A percentile compares a stretch with the other conserved stretches of the same genome.
These are phyloP conservation scores for Tamandua tetradactyla DNA, from an alignment of 2,797 vertebrate species.

Conservation along the genomic window DNA sequence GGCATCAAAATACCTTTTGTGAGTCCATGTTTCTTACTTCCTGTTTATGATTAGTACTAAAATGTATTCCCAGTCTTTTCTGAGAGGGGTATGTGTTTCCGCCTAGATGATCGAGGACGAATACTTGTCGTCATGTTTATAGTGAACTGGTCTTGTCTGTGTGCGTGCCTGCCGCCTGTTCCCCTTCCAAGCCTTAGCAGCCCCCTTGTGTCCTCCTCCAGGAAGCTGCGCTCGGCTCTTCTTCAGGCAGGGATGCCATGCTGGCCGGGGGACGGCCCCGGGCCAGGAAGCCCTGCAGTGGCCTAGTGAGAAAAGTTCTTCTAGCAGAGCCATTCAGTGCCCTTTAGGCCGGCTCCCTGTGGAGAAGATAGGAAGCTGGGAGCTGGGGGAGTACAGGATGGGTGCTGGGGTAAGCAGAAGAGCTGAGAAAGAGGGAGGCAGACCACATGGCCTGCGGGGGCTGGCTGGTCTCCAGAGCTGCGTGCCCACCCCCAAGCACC, in stretches of 20 bases:
- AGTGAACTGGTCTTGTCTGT: not conserved
- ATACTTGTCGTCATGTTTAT: not conserved
- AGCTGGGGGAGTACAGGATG: not conserved
- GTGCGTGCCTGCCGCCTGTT: not conserved
- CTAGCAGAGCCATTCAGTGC: too few relatives aligned
- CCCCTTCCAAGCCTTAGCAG: not conserved
- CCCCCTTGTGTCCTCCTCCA: not conserved
- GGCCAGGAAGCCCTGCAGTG: not conserved
- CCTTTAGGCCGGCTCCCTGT: not conserved
- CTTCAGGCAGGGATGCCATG: not conserved
- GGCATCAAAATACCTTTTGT: not conserved
- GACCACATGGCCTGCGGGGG: not conserved
- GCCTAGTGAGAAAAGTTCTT: not conserved
- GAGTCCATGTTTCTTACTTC: not conserved
- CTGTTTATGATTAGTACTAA: not conserved
- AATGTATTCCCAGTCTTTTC: too few relatives aligned
- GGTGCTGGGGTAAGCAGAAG: not conserved
- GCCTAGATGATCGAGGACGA: not conserved
- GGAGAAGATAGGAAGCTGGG: not conserved
- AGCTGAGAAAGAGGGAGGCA: not conserved
- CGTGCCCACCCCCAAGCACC: not conserved
- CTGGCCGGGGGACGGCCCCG: not conserved
- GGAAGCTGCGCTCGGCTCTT: not conserved
- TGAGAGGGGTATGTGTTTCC: too few relatives aligned
- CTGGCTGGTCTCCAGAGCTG: not conserved